Conservation (phyloP, 2,888 invertebrate species). For the Drosophila demipolita region DNA sequence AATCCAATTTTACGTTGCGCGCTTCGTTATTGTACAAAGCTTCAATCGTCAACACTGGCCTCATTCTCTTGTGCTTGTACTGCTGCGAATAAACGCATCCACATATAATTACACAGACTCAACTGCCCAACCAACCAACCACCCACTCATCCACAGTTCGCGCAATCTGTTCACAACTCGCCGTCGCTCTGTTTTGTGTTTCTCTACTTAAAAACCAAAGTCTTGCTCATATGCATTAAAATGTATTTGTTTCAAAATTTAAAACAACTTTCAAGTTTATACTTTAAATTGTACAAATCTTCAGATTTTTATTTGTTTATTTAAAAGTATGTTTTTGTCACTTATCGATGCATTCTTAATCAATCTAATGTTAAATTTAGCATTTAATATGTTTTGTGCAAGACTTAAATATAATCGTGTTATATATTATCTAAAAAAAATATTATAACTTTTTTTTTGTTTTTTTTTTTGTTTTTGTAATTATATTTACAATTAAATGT, state of each 20-base stretch:
- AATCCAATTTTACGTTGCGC: conserved; percentile 43
- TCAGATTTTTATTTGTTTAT: neutral
- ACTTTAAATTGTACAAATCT: neutral
- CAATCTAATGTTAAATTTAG: neutral
- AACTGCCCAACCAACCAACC: conserved; percentile 1
- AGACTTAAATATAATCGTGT: neutral
- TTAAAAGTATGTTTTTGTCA: neutral
- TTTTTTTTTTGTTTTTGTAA: conserved; percentile 12
- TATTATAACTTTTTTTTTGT: conserved; percentile 5
- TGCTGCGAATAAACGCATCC: conserved; percentile 38
- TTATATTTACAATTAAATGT: conserved; percentile 19
- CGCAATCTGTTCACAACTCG: neutral
- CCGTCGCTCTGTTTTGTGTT: conserved; percentile 1
- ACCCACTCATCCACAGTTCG: conserved; percentile 6
- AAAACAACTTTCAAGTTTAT: neutral
- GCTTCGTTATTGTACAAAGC: conserved; percentile 76
- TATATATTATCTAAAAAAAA: neutral
- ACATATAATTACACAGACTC: conserved; percentile 4
- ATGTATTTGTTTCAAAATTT: neutral
- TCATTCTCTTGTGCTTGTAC: conserved; percentile 62
- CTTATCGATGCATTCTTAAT: neutral
- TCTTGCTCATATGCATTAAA: conserved; percentile 10
- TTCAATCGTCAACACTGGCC: conserved; percentile 44
- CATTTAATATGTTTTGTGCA: neutral
- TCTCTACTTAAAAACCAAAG: conserved; percentile 3